phyloP scores from a whole-genome alignment of 2,888 invertebrate genomes.

The Pristionchus japonicus region DNA sequence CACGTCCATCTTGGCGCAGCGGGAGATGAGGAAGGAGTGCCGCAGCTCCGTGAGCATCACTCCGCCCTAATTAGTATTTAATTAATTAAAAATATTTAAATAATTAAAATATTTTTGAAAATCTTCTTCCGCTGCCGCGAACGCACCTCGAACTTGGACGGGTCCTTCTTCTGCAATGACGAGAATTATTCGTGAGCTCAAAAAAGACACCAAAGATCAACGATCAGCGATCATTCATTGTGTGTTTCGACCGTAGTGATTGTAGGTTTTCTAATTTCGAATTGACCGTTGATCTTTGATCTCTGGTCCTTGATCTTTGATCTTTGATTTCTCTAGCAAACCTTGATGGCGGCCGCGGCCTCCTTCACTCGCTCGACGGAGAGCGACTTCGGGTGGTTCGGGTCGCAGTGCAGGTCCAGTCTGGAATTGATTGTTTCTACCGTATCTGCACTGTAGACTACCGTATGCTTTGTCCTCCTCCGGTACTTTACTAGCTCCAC shows the following conservation, averaged over 20 bases:
- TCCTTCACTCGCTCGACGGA: not conserved
- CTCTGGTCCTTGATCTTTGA: not conserved
- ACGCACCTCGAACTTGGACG: constrained; percentile 13
- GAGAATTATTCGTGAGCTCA: too few relatives aligned
- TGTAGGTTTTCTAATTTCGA: too few relatives aligned
- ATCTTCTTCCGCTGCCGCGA: not conserved
- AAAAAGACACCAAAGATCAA: too few relatives aligned
- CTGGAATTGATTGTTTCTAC: too few relatives aligned
- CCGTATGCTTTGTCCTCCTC: too few relatives aligned
- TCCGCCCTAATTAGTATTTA: constrained; percentile 79
- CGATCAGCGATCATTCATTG: too few relatives aligned
- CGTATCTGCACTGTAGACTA: too few relatives aligned
- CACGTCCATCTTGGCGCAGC: constrained; percentile 85
- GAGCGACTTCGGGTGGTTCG: constrained; percentile 8
- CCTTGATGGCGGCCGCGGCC: constrained; percentile 20
- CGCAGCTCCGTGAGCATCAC: constrained; percentile 89
- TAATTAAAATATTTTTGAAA: not conserved
- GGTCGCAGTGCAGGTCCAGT: constrained; percentile 30
- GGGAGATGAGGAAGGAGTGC: constrained; percentile 86
- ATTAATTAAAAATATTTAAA: not conserved
- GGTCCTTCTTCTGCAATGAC: not conserved
- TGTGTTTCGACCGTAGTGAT: too few relatives aligned
- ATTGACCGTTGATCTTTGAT: not conserved
- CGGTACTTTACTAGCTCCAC: too few relatives aligned
- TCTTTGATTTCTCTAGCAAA: not conserved